Percentiles rank a stretch among this genome's conserved stretches.
These are phyloP conservation scores for Syngnathus acus DNA, from an alignment of 2,797 vertebrate species.

Conservation along the genomic window DNA sequence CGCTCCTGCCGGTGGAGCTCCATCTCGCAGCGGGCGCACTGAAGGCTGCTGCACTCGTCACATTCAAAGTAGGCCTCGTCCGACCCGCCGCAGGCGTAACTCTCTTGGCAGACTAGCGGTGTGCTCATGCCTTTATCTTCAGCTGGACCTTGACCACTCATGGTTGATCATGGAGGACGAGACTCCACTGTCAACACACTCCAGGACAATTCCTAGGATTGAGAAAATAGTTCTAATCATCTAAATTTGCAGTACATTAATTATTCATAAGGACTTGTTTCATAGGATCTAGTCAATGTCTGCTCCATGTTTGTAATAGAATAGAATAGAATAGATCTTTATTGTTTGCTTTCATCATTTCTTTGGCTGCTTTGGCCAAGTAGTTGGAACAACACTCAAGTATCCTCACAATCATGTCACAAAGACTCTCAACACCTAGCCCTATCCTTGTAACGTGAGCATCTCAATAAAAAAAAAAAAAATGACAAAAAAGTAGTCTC, in stretches of 20 bases:
- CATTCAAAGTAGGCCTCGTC: conserved; percentile 91
- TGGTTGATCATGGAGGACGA: conserved; percentile 29
- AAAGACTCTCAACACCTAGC: not conserved
- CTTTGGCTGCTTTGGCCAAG: not conserved
- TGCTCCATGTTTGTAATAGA: no score
- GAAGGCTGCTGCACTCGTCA: conserved; percentile 91
- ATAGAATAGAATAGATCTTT: no score
- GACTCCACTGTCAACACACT: not conserved
- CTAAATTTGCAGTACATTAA: not conserved
- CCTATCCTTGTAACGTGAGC: not conserved
- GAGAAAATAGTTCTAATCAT: not conserved
- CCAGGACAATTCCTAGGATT: not conserved
- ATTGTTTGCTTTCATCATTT: not conserved
- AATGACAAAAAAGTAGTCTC: not conserved
- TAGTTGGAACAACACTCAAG: not conserved
- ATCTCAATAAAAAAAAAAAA: no score
- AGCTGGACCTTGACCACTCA: conserved; percentile 78
- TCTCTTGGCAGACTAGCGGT: conserved; percentile 85
- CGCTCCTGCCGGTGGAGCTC: conserved; percentile 89
- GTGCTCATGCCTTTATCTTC: conserved; percentile 77
- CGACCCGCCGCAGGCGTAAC: conserved; percentile 90
- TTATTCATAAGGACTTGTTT: not conserved
- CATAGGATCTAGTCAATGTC: not conserved
- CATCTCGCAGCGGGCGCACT: conserved; percentile 87
- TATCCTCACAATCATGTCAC: not conserved